Conservation (phyloP, 2,797 vertebrate species). For the Bryconaethiops microstoma region DNA sequence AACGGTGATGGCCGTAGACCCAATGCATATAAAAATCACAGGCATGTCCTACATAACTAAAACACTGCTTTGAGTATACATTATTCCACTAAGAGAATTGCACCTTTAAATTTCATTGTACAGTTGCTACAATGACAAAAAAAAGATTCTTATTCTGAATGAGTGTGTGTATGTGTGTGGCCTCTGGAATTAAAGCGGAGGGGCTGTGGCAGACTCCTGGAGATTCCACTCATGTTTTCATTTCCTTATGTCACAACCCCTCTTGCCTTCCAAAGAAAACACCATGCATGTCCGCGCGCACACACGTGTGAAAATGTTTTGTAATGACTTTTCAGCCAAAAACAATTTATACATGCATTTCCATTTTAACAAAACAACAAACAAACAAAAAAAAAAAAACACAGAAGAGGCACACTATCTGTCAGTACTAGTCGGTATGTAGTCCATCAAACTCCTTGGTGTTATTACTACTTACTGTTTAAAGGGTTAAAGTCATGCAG, state of each 20-base stretch:
- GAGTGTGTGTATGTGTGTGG: slow-evolving; percentile 20
- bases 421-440: too few relatives aligned
- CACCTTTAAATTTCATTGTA: too few relatives aligned
- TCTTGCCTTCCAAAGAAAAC: slow-evolving; percentile 54
- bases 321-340: neutral
- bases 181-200: slow-evolving; percentile 58
- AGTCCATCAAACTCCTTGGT: too few relatives aligned
- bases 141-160: too few relatives aligned
- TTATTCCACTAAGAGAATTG: too few relatives aligned
- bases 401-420: neutral
- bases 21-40: slow-evolving; percentile 3
- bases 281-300: neutral
- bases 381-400: neutral
- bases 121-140: too few relatives aligned
- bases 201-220: slow-evolving; percentile 66
- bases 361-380: neutral
- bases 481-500: neutral
- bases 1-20: slow-evolving; percentile 34
- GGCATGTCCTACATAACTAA: neutral
- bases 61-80: neutral
- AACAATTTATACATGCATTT: neutral
- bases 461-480: neutral
- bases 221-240: slow-evolving; percentile 77
- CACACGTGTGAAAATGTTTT: neutral
- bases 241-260: slow-evolving; percentile 66